Conservation (phyloP, 2,113 vertebrate genomes). For the Naja naja region DNA sequence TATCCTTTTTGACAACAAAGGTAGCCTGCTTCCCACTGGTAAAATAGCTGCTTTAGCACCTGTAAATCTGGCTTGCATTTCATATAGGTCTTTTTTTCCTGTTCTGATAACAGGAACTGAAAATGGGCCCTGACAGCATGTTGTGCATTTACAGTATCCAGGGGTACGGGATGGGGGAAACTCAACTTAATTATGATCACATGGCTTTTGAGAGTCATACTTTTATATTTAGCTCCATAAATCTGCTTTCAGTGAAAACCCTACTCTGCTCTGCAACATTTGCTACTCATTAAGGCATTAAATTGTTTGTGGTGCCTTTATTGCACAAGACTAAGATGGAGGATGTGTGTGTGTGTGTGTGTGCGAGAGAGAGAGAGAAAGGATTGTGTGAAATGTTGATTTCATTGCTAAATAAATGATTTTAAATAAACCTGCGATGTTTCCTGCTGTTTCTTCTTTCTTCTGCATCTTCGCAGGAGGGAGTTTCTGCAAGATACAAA, state of each 20-base stretch:
- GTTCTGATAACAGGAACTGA: slow-evolving; percentile 68
- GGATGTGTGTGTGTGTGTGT: neutral
- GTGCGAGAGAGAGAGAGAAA: neutral
- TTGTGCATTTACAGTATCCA: slow-evolving; percentile 74
- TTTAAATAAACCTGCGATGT: slow-evolving; percentile 48
- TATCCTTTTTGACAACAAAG: slow-evolving; percentile 57
- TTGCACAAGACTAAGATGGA: slow-evolving; percentile 41
- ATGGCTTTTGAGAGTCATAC: slow-evolving; percentile 64
- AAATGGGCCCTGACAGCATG: slow-evolving; percentile 66
- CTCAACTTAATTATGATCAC: slow-evolving; percentile 70
- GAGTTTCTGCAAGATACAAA: slow-evolving; percentile 47
- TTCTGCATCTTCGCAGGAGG: slow-evolving; percentile 46
- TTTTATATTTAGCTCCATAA: slow-evolving; percentile 64
- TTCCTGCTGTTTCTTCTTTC: slow-evolving; percentile 18
- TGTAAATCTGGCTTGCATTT: slow-evolving; percentile 67
- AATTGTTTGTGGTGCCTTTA: slow-evolving; percentile 63
- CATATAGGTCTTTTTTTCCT: slow-evolving; percentile 59
- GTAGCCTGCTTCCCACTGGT: slow-evolving; percentile 57
- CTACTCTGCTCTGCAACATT: slow-evolving; percentile 60
- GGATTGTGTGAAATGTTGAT: slow-evolving; percentile 16
- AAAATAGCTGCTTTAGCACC: slow-evolving; percentile 66
- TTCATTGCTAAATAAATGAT: slow-evolving; percentile 47
- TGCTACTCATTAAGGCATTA: slow-evolving; percentile 64
- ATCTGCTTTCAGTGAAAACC: slow-evolving; percentile 60
- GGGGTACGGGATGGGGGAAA: neutral